phyloP scores from a whole-genome alignment of 2,797 vertebrate species.

The Melanotaenia parkinsoni region DNA sequence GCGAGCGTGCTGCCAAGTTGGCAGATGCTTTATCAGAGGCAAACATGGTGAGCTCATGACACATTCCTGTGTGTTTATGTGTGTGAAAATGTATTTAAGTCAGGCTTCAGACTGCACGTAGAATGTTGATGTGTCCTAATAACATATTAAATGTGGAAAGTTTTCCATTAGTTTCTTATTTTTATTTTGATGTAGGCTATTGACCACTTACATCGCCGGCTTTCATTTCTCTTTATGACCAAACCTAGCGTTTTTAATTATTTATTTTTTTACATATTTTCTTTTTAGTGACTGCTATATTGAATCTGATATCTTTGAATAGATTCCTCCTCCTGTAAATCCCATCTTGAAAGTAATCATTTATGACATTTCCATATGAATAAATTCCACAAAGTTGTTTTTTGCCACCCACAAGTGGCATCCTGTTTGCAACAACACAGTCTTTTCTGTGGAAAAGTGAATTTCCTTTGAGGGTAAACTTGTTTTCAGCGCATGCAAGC shows the following conservation, averaged over 20 bases:
- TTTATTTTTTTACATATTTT: neutral
- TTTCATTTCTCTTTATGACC: neutral
- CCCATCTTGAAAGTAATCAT: conserved; percentile 27
- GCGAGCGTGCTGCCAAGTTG: conserved; percentile 31
- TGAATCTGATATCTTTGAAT: neutral
- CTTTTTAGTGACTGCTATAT: neutral
- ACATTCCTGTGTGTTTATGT: conserved; percentile 8
- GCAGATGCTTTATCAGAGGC: conserved; percentile 37
- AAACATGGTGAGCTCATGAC: conserved; percentile 24
- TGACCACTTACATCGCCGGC: neutral
- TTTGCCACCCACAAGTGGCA: conserved; percentile 9
- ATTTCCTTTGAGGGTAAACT: conserved; percentile 9
- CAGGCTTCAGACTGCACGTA: neutral
- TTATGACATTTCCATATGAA: conserved; percentile 30
- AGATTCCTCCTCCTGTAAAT: conserved; percentile 3
- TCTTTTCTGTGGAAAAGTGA: conserved; percentile 8
- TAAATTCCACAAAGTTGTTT: neutral
- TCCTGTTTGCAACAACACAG: conserved; percentile 12
- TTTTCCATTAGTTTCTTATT: neutral
- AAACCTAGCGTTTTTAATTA: neutral
- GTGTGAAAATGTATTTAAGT: conserved; percentile 9
- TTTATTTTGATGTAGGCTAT: neutral
- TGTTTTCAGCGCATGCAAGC: neutral
- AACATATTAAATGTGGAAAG: neutral
- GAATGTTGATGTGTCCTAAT: neutral